Base-by-base conservation (phyloP, 2,888 invertebrate species). In the Meghimatium bilineatum region DNA sequence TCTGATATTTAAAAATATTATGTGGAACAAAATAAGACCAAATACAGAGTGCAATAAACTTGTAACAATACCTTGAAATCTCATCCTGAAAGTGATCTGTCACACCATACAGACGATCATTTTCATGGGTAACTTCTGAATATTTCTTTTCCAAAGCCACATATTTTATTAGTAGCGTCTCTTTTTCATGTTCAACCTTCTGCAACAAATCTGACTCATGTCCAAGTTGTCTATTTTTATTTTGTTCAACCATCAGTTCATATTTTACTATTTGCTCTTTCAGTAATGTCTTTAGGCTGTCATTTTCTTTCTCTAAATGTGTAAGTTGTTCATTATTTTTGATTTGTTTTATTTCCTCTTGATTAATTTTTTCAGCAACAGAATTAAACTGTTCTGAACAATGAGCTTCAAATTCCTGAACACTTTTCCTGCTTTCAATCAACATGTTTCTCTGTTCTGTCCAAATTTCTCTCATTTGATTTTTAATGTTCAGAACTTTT, bases 1-100 rank as follows among this genome's bases (percentile, higher is more conserved):
- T n/a, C n/a, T n/a, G n/a, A n/a, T n/a, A n/a, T n/a, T n/a, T n/a
- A n/a, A n/a, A n/a, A n/a, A n/a, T n/a, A n/a, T n/a, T n/a, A n/a
- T n/a, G n/a, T n/a, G n/a, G n/a, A n/a, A n/a, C n/a, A n/a, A n/a
- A n/a, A n/a, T n/a, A n/a, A n/a, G n/a, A n/a, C n/a, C 44, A 44
- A 63, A 63, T 1, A n/a, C 3, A 63, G 26, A n/a, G n/a, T 5
- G n/a, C n/a, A 23, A n/a, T n/a, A 26, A 63, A 63, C n/a, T 26
- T 23, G 23, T 63, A 63, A 63, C 17, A 36, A 20, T 44, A 85
- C 85, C 82, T 82, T 63, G 78, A 63, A 26, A 79, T n/a, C 23
- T 82, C 71, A 66, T 74, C 78, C 63, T 85, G 77, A 32, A 85
- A 52, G 44, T 60, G 36, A 20, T 78, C 67, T 38, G 72, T 79